Evolutionary conservation across 30 jellyfish, hydroid and myxozoan species (phyloP).

Genomic region (Phacellophora camtschatica): DNA sequence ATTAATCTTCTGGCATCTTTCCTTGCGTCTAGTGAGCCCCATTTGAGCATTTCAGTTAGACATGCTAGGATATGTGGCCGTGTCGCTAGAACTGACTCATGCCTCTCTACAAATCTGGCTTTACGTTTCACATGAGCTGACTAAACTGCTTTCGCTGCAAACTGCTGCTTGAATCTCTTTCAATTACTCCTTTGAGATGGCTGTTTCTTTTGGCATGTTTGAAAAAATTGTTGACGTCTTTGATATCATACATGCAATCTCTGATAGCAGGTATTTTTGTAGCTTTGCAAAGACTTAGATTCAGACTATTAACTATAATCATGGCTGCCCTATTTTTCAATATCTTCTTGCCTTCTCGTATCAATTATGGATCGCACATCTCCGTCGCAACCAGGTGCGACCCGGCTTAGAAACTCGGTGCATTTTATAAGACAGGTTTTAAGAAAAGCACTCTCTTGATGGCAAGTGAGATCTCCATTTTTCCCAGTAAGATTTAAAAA

Average conservation of each 20-base stretch:
- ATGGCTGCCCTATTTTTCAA: too few relatives aligned
- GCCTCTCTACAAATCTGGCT: background rate
- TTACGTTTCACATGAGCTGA: too few relatives aligned
- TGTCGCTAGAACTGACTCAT: background rate
- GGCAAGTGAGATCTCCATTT: conserved; percentile 27
- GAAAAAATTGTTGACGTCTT: background rate
- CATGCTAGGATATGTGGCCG: background rate
- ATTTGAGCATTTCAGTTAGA: background rate
- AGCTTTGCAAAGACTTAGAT: background rate
- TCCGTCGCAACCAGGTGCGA: conserved; percentile 9
- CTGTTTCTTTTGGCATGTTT: conserved; percentile 6
- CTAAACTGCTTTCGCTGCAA: background rate
- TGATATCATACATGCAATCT: conserved; percentile 4
- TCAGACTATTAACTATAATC: too few relatives aligned
- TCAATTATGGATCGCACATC: background rate
- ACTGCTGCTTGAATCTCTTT: background rate
- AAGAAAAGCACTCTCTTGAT: conserved; percentile 3
- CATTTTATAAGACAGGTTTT: background rate
- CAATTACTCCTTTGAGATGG: background rate
- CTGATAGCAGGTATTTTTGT: conserved; percentile 3
- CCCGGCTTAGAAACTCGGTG: background rate
- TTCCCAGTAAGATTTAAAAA: conserved; percentile 16
- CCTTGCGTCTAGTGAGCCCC: background rate
- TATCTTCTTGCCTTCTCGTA: conserved; percentile 7
- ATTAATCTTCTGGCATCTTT: conserved; percentile 1